These are phyloP conservation scores for Acleris sparsana DNA, from an alignment of 2,888 invertebrate genomes.

Conservation along the genomic window DNA sequence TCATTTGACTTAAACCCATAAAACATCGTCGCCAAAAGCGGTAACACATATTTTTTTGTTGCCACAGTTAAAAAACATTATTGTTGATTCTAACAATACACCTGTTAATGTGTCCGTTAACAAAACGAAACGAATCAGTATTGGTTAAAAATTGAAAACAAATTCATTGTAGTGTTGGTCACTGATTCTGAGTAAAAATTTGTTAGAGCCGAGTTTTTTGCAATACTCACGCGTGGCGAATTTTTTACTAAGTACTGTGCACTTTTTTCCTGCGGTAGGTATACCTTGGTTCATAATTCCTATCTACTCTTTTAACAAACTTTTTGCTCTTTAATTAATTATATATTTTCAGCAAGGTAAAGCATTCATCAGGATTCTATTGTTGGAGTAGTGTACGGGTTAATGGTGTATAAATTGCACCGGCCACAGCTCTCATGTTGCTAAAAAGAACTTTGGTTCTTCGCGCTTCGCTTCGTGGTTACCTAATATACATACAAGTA, in stretches of 20 bases:
- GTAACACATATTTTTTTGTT: neutral
- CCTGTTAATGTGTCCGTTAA: slow-evolving; percentile 21
- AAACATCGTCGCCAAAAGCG: neutral
- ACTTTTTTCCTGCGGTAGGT: neutral
- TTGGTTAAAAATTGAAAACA: slow-evolving; percentile 34
- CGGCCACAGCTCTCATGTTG: too few species aligned
- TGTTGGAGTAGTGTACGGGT: too few species aligned
- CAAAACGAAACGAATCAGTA: slow-evolving; percentile 32
- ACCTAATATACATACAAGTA: too few species aligned
- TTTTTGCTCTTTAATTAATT: too few species aligned
- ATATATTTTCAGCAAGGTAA: too few species aligned
- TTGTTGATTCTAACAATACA: slow-evolving; percentile 27
- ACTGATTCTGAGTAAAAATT: slow-evolving; percentile 42
- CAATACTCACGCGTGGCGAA: slow-evolving; percentile 30
- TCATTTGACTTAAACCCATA: too few species aligned
- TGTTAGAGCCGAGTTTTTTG: slow-evolving; percentile 39
- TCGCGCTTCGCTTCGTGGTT: too few species aligned
- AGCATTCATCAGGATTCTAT: too few species aligned
- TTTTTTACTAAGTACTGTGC: neutral
- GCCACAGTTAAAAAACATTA: neutral
- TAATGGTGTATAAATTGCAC: too few species aligned
- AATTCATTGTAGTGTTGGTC: slow-evolving; percentile 39
- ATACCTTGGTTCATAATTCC: neutral
- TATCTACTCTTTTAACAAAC: neutral
- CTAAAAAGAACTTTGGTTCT: too few species aligned